Conservation (phyloP, 1,140 invertebrate genomes). For the Apis laboriosa region DNA sequence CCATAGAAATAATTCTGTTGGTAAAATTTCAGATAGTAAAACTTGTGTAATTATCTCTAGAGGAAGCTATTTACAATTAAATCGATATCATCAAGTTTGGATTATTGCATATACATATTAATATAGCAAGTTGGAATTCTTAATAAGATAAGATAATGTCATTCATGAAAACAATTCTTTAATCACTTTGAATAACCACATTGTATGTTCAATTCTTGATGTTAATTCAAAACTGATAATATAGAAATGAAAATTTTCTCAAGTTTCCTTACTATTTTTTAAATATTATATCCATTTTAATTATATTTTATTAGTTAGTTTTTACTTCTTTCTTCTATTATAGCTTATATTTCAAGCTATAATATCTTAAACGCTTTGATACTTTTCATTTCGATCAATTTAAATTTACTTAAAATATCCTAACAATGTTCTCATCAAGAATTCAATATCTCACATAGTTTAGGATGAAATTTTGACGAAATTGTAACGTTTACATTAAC, state of each 20-base stretch:
- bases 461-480: neutral
- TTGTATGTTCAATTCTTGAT: neutral
- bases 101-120: neutral
- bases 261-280: too few species aligned
- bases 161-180: neutral
- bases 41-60: neutral
- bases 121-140: neutral
- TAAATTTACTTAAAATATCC: neutral
- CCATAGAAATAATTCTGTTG: too few species aligned
- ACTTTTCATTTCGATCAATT: too few species aligned
- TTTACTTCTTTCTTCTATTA: too few species aligned
- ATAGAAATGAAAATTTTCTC: neutral
- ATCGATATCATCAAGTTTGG: neutral
- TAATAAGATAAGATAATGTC: neutral
- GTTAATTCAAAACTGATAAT: neutral
- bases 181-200: neutral
- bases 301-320: too few species aligned
- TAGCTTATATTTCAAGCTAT: neutral
- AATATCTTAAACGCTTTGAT: neutral
- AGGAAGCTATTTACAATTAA: neutral
- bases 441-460: neutral
- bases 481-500: slow-evolving; percentile 17
- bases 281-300: too few species aligned
- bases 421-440: neutral
- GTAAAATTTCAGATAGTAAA: too few species aligned